phyloP scores from a whole-genome alignment of 2,113 vertebrate species.

The Cyprinodon brontotheroides region DNA sequence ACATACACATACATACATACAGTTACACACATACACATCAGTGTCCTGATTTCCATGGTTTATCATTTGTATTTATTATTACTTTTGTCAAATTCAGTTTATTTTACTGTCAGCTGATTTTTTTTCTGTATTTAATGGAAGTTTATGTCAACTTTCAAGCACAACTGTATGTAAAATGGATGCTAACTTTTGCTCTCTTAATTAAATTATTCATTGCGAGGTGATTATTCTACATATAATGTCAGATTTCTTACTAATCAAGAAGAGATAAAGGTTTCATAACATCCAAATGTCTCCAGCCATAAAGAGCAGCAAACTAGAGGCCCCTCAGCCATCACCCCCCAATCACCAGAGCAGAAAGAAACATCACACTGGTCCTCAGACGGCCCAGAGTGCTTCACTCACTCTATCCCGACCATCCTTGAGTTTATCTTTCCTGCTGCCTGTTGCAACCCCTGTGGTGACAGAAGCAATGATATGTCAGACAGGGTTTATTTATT shows the following conservation, averaged over 20 bases:
- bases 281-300: slow-evolving; percentile 1
- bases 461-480: slow-evolving; percentile 72
- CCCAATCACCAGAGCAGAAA: slow-evolving; percentile 54
- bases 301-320: not conserved
- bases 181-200: not conserved
- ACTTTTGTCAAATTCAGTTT: too few relatives aligned
- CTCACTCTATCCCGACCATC: slow-evolving; percentile 77
- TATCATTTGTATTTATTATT: too few relatives aligned
- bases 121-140: too few relatives aligned
- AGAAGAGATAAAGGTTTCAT: not conserved
- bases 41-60: too few relatives aligned
- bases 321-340: slow-evolving; percentile 27
- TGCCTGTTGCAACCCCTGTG: slow-evolving; percentile 61
- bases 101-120: too few relatives aligned
- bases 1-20: too few relatives aligned
- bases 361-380: slow-evolving; percentile 16
- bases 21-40: too few relatives aligned
- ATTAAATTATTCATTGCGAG: not conserved
- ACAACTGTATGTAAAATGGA: too few relatives aligned
- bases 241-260: not conserved
- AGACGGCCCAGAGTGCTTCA: slow-evolving; percentile 63
- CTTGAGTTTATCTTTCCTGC: slow-evolving; percentile 68
- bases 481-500: slow-evolving; percentile 49
- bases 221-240: not conserved
- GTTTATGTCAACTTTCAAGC: too few relatives aligned